These are phyloP conservation scores for Archilochus colubris DNA, from an alignment of 2,113 vertebrate genomes.

Conservation along the genomic window DNA sequence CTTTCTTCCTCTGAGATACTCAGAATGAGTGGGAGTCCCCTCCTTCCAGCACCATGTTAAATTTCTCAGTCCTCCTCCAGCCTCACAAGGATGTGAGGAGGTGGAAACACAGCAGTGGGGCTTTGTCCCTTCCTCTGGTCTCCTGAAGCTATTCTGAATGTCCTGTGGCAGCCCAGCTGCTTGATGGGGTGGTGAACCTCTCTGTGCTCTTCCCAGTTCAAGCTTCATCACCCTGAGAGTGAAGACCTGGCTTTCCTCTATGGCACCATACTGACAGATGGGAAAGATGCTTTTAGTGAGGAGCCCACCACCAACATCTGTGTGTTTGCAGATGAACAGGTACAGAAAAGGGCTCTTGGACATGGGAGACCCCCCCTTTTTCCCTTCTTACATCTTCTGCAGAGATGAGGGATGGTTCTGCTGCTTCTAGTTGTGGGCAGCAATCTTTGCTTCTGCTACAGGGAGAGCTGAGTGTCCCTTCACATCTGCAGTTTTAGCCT, in stretches of 20 bases:
- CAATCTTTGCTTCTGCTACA: not conserved
- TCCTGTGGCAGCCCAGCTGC: not conserved
- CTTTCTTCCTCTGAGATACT: not conserved
- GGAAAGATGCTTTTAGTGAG: conserved; percentile 83
- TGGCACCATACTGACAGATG: conserved; percentile 94
- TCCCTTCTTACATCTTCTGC: not conserved
- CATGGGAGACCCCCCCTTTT: not conserved
- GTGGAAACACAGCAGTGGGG: not conserved
- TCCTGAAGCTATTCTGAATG: not conserved
- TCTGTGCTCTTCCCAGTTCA: conserved; percentile 78
- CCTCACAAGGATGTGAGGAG: not conserved
- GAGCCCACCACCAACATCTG: conserved; percentile 92
- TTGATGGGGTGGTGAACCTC: not conserved
- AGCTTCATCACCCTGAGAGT: conserved; percentile 86
- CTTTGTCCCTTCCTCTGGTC: not conserved
- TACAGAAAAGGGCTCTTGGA: not conserved
- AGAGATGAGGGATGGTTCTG: not conserved
- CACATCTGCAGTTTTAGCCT: not conserved
- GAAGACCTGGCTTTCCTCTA: conserved; percentile 94
- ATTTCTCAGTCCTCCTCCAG: not conserved
- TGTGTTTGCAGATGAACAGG: conserved; percentile 96
- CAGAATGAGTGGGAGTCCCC: not conserved
- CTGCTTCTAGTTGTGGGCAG: not conserved
- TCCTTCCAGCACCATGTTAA: not conserved
- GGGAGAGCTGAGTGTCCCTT: not conserved